Evolutionary conservation across 2,113 vertebrate genomes (phyloP), one percentile per base, ranked within the genome.

Genomic region (Misgurnus mizolepis): DNA sequence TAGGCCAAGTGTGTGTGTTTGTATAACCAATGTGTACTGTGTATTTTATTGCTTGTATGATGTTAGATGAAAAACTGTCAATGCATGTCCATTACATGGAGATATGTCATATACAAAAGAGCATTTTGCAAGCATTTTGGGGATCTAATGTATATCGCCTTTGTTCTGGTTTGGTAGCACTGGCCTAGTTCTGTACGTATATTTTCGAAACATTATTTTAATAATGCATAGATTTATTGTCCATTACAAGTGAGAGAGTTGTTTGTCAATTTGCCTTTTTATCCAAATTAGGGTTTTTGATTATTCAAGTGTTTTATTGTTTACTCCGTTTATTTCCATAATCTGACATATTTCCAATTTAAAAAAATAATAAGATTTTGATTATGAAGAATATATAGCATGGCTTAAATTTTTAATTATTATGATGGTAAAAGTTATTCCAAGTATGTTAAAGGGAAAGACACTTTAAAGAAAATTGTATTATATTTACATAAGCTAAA

Each of bases 71-170:
- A 7, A 53, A 11, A 71, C 12, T 53, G 64, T 76, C 53, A 80
- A 67, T 11, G 79, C 83, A 81, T 84, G 74, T 50, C 39, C 7
- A 49, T 47, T 45, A 67, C 45, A 17, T 73, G n/a, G 15, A 53
- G 34, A 50, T 80, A 6, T 62, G 69, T 65, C 41, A 45, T 50
- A 34, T 34, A 34, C 27, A 34, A 34, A 34, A 34, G 27, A 58
- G n/a, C 17, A 60, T 73, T 60, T 60, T 15, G 5, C 5, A 22
- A 18, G 39, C 40, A 70, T 39, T 53, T 39, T 53, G 7, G 40
- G 12, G 22, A 5, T 17, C n/a, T 14, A 47, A n/a, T 50, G 49
- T 49, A 49, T 12, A 17, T 58, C 1, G n/a, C 4, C 55, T 58
- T 18, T 2, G 6, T 18, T 18, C 18, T 53, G 14, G 11, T 53